Evolutionary conservation across 2,888 invertebrate genomes (phyloP), one percentile per base, ranked within the genome.

Genomic region (Microctonus brassicae): DNA sequence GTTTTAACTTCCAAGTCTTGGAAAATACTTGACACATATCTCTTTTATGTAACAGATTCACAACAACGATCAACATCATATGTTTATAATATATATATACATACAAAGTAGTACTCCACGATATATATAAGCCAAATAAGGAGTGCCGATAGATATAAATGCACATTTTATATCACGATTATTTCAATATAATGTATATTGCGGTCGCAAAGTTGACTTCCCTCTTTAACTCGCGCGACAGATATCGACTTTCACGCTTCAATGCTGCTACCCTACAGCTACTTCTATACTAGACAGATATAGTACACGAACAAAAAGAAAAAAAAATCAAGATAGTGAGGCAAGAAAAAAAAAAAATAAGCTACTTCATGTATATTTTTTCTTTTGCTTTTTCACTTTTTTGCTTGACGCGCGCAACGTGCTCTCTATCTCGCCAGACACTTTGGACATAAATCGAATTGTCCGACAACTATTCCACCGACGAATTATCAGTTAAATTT

Each of bases 41-140:
- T 76, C 77, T n/a, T n/a, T 82, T 82, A 78, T 75, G 75, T 77
- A 82, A 82, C 74, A 70, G 75, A 70, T 55, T 65, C 68, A 63
- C 74, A 69, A 67, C 65, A 53, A 63, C 22, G 60, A 4, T n/a
- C 13, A 3, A 1, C 13, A n/a, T n/a, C n/a, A n/a, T n/a, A n/a
- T n/a, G n/a, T n/a, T n/a, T n/a, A n/a, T n/a, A 17, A 7, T 47
- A n/a, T 47, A 47, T 47, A n/a, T 47, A n/a, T 39, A 39, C n/a
- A 39, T 39, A 39, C 39, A 39, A n/a, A n/a, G 39, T 63, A 69
- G 69, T 70, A 71, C 72, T 6, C n/a, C 62, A 67, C 74, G 74
- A 9, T 47, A 17, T 17, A 9, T 47, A n/a, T 20, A 47, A 47
- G 69, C 73, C 77, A 10, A 26, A 55, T 53, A 69, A 63, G 24